These are phyloP conservation scores for Pterois miles DNA, from an alignment of 2,797 vertebrate genomes.

Conservation along the genomic window DNA sequence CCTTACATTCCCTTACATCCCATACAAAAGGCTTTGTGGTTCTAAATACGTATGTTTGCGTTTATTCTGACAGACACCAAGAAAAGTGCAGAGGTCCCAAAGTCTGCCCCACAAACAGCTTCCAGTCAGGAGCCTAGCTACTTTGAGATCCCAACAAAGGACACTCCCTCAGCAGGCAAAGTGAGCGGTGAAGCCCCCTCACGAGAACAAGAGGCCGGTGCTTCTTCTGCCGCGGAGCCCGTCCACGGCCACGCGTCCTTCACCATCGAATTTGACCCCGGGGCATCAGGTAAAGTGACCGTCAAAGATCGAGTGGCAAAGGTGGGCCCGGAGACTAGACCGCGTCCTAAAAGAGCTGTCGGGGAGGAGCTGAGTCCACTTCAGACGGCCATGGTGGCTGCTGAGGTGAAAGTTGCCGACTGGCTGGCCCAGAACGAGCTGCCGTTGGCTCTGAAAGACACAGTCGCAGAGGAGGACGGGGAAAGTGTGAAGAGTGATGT, in stretches of 20 bases:
- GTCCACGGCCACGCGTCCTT: conserved; percentile 91
- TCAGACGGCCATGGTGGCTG: conserved; percentile 94
- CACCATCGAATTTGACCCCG: conserved; percentile 96
- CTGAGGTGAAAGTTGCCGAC: conserved; percentile 96
- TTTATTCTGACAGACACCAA: conserved; percentile 62
- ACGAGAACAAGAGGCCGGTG: conserved; percentile 84
- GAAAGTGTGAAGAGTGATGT: conserved; percentile 97
- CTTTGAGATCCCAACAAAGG: conserved; percentile 96
- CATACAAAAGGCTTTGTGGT: not conserved
- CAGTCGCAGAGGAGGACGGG: conserved; percentile 89
- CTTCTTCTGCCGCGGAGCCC: conserved; percentile 72
- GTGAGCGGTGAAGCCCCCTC: conserved; percentile 83
- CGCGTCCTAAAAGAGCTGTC: conserved; percentile 86
- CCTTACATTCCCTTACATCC: not conserved
- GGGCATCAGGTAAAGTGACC: conserved; percentile 87
- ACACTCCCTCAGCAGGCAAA: conserved; percentile 79
- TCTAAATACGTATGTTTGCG: not conserved
- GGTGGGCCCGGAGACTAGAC: conserved; percentile 87
- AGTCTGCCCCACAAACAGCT: conserved; percentile 78
- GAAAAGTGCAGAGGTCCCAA: conserved; percentile 79
- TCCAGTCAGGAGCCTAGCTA: conserved; percentile 94
- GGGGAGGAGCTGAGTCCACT: conserved; percentile 93
- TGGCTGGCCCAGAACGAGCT: conserved; percentile 98
- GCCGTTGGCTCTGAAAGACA: conserved; percentile 90
- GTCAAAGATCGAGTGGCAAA: conserved; percentile 93